Base-by-base conservation (phyloP, 2,113 vertebrate genomes). In the Emydocephalus ijimae region DNA sequence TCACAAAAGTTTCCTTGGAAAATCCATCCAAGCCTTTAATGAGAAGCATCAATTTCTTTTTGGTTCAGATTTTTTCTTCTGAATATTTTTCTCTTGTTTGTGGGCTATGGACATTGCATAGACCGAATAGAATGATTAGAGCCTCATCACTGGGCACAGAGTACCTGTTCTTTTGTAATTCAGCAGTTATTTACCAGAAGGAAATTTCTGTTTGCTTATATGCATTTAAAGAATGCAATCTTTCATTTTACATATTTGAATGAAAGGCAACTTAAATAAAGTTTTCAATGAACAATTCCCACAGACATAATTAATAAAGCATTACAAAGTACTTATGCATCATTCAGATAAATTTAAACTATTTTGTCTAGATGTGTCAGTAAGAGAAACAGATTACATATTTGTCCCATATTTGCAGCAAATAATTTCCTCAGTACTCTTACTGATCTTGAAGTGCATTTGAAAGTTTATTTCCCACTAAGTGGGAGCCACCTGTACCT, bases 1-100 rank as follows among this genome's bases (percentile, higher is more conserved):
- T 93, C 90, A 94, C 93, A 91, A 95, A 96, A 95, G 96, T 94
- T 95, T 50, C 95, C 96, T 96, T 96, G 93, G 95, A 93, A 94
- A 94, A 95, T 90, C 45, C 55, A 86, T 86, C 86, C 92, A 92
- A 95, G 96, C 95, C 95, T 95, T 96, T 96, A 93, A 94, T 89
- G 85, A 96, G 94, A 95, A 97, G 93, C 94, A 94, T 90, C 50
- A 92, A 95, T 92, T 90, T 90, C 45, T 64, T 34, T 64, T 92
- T 81, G 90, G 92, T 92, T 94, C 0, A 0, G 92, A 92, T 90
- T 94, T 90, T 96, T 95, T 50, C 29, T 3, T 2, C 34, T 8
- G 55, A 90, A 56, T 85, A 52, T 48, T 52, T 92, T 92, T 48
- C 45, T 87, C 43, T 56, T 85, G 54, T 89, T 89, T 92, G 11